These are phyloP conservation scores for Aleiodes testaceus DNA, from an alignment of 2,888 invertebrate species.

Conservation along the genomic window DNA sequence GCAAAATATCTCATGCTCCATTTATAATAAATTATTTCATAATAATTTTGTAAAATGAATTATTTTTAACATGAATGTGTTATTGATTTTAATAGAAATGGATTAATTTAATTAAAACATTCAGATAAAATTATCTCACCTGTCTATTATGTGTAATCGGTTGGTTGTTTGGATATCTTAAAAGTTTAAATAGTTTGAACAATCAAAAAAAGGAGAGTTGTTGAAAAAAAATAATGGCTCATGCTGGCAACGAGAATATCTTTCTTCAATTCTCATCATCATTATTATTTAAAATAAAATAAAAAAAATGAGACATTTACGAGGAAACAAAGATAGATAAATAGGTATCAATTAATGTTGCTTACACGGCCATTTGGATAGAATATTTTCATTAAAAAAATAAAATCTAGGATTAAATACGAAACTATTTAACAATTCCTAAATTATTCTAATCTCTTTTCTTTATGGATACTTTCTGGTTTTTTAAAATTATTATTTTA, in stretches of 20 bases:
- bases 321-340: not conserved
- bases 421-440: slow-evolving; percentile 8
- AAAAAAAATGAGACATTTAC: not conserved
- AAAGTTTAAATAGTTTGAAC: slow-evolving; percentile 28
- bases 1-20: slow-evolving; percentile 6
- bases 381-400: not conserved
- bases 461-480: slow-evolving; percentile 1
- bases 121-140: slow-evolving; percentile 30
- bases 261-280: slow-evolving; percentile 1
- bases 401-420: slow-evolving; percentile 7
- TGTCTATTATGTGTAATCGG: slow-evolving; percentile 33
- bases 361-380: slow-evolving; percentile 32
- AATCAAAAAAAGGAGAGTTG: slow-evolving; percentile 20
- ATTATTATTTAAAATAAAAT: not conserved
- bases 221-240: slow-evolving; percentile 25
- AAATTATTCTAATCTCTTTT: slow-evolving; percentile 15
- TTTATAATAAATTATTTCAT: not conserved
- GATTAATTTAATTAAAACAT: not conserved
- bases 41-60: not conserved
- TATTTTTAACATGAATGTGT: not conserved
- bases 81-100: not conserved
- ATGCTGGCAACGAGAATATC: slow-evolving; percentile 28
- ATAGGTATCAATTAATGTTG: slow-evolving; percentile 16
- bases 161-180: slow-evolving; percentile 35
- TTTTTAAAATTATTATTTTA: slow-evolving; percentile 4